Evolutionary conservation across 2,888 invertebrate genomes (phyloP), one percentile per base, ranked within the genome.

Genomic region (Tinea trinotella): DNA sequence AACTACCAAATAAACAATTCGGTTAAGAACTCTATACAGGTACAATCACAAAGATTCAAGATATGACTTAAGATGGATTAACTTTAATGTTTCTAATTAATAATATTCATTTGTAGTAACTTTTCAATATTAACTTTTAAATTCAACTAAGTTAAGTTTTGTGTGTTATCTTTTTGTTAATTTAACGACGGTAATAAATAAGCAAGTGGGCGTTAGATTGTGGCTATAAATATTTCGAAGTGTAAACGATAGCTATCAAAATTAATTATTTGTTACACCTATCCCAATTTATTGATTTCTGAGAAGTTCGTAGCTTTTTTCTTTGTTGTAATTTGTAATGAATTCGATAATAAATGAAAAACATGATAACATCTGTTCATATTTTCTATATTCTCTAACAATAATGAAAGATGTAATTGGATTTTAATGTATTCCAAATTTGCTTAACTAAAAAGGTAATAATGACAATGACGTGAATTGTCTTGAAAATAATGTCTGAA

Each of bases 211-310:
- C 71, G 70, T 70, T 61, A 68, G 64, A 67, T 65, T 62, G 65
- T 59, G 65, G 60, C 64, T 70, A 64, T 75, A 74, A 75, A 76
- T 74, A 69, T 66, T 62, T 61, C 63, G 56, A 65, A 64, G 66
- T 69, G 69, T 70, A 68, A 67, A 68, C 64, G 67, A 58, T 59
- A 60, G 63, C 73, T 64, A 75, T 75, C 75, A 74, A 74, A 74
- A 70, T 73, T 77, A 78, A 76, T 75, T 72, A 72, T 69, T 66
- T 64, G 62, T 69, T 69, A 62, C 67, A 64, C 66, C 35, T 52
- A n/a, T 34, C 1, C 71, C 61, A 64, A 74, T 77, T 77, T 76
- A 78, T 78, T 76, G 71, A 73, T 74, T 75, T 67, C 46, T n/a
- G 17, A 19, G 46, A 46, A 46, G 10, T 15, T 15, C 7, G 1